Conservation (phyloP, 2,113 vertebrate species). For the Grammomys dolichurus region DNA sequence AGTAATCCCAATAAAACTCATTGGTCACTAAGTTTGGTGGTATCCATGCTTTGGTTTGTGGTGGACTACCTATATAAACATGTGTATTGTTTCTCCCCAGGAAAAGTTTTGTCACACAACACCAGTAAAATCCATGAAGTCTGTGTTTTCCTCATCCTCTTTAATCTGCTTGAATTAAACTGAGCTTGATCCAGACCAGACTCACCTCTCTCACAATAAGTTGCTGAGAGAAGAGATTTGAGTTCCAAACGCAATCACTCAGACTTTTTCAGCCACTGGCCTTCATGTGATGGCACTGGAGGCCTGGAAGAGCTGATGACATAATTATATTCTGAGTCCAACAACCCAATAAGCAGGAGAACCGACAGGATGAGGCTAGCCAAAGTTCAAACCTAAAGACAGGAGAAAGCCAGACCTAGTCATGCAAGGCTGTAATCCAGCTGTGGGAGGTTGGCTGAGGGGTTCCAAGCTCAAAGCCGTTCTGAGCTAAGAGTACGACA, state of each 20-base stretch:
- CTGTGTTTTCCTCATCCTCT: constrained; percentile 2
- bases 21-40: not conserved
- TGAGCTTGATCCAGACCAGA: not conserved
- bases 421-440: not conserved
- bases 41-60: not conserved
- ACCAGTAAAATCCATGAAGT: not conserved
- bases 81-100: not conserved
- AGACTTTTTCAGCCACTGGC: not conserved
- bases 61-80: not conserved
- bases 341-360: not conserved
- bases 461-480: not conserved
- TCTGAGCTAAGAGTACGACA: too few species aligned
- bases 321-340: not conserved
- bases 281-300: not conserved
- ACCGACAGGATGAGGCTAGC: not conserved
- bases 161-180: constrained; percentile 11
- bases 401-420: not conserved
- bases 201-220: not conserved
- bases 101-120: not conserved
- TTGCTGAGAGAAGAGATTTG: not conserved
- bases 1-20: not conserved
- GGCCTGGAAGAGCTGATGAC: not conserved
- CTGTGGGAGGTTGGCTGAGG: not conserved
- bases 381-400: not conserved
- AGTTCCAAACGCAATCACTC: not conserved